These are phyloP conservation scores for Proteles cristata DNA, from an alignment of 2,113 vertebrate species.

Conservation along the genomic window DNA sequence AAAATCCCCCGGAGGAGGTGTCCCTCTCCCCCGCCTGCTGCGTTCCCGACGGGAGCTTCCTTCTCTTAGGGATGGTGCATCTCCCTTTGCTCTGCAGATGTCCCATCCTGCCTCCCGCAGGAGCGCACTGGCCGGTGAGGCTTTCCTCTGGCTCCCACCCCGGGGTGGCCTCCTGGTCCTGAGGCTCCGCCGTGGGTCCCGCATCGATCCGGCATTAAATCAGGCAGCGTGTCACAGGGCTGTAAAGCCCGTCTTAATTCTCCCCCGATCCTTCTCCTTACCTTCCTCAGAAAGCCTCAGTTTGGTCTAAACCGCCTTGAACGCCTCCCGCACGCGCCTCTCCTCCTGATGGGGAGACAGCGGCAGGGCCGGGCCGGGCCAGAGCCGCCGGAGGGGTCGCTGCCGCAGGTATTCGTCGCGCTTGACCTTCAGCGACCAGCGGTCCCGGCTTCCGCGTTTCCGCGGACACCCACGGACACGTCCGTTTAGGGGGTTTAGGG, in stretches of 20 bases:
- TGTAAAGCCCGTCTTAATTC: neutral
- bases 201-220: neutral
- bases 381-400: neutral
- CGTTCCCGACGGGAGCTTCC: no score
- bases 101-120: neutral
- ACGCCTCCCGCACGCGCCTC: neutral
- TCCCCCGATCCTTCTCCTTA: neutral
- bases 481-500: neutral
- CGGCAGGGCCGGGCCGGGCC: neutral
- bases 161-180: fast-evolving
- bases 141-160: neutral
- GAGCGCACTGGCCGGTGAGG: fast-evolving
- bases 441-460: neutral
- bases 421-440: neutral
- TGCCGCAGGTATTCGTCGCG: fast-evolving
- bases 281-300: neutral
- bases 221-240: neutral
- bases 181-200: neutral
- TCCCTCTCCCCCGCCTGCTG: fast-evolving
- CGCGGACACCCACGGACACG: neutral
- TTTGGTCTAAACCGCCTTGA: neutral
- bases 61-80: neutral
- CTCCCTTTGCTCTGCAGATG: neutral
- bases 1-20: neutral
- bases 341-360: no score